Percentiles rank a stretch among this genome's conserved stretches.
These are phyloP conservation scores for Bombylius major DNA, from an alignment of 2,888 invertebrate genomes.

Conservation along the genomic window DNA sequence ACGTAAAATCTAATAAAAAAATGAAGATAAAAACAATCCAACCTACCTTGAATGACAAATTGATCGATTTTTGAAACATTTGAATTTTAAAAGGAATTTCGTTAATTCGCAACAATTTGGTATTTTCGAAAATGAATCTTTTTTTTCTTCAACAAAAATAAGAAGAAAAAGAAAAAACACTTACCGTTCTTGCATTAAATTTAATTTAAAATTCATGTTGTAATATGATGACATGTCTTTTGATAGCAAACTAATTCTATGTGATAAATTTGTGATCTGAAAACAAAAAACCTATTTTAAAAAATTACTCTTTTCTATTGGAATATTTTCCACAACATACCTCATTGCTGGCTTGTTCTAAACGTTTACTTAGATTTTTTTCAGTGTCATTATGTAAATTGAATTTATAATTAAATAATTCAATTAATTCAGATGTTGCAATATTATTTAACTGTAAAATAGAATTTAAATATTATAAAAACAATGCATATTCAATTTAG, in stretches of 20 bases:
- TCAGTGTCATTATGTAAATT: constrained; percentile 25
- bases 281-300: neutral
- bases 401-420: constrained; percentile 32
- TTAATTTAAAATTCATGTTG: constrained; percentile 30
- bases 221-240: constrained; percentile 30
- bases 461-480: neutral
- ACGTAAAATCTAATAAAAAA: no score
- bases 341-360: constrained; percentile 28
- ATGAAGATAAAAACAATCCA: no score
- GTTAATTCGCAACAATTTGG: no score
- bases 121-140: no score
- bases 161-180: constrained; percentile 1
- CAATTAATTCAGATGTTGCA: constrained; percentile 32
- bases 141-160: neutral
- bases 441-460: constrained; percentile 22
- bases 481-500: neutral
- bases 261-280: constrained; percentile 26
- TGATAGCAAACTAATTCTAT: constrained; percentile 28
- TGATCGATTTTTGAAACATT: no score
- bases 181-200: constrained; percentile 30
- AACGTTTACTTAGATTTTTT: constrained; percentile 23
- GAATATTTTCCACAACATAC: constrained; percentile 8
- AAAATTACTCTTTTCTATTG: neutral
- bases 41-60: no score
- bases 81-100: no score